Conservation (phyloP, 1,140 invertebrate genomes). For the Drosophila leontia region DNA sequence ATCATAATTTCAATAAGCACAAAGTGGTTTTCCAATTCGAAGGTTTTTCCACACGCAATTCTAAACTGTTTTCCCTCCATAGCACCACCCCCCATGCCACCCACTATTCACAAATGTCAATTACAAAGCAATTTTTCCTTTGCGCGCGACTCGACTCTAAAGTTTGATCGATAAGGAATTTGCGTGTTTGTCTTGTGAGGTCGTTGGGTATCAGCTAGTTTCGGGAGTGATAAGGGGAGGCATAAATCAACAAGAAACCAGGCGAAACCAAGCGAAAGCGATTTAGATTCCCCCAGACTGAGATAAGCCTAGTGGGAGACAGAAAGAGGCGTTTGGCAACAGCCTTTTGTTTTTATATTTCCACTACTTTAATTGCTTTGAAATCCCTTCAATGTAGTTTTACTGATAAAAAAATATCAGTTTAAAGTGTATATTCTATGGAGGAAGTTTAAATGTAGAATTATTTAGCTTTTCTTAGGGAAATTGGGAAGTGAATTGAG, state of each 20-base stretch:
- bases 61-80: constrained; percentile 16
- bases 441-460: neutral
- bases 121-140: constrained; percentile 37
- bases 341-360: constrained; percentile 13
- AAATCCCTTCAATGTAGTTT: constrained; percentile 9
- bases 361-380: neutral
- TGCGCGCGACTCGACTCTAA: constrained; percentile 47
- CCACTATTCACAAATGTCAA: constrained; percentile 38
- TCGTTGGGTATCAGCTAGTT: constrained; percentile 22
- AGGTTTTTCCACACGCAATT: constrained; percentile 66
- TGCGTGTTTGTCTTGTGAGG: constrained; percentile 54
- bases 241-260: constrained; percentile 31
- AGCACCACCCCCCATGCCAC: neutral
- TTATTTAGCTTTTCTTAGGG: neutral
- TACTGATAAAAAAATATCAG: constrained; percentile 9
- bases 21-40: constrained; percentile 52
- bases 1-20: constrained; percentile 52
- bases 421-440: neutral
- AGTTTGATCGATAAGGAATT: constrained; percentile 81
- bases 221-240: constrained; percentile 33
- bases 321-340: constrained; percentile 25
- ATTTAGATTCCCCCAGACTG: constrained; percentile 51
- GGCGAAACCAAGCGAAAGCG: constrained; percentile 50
- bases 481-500: neutral
- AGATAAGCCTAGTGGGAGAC: constrained; percentile 46